Conservation (phyloP, 1,140 invertebrate genomes). For the Musca vetustissima region DNA sequence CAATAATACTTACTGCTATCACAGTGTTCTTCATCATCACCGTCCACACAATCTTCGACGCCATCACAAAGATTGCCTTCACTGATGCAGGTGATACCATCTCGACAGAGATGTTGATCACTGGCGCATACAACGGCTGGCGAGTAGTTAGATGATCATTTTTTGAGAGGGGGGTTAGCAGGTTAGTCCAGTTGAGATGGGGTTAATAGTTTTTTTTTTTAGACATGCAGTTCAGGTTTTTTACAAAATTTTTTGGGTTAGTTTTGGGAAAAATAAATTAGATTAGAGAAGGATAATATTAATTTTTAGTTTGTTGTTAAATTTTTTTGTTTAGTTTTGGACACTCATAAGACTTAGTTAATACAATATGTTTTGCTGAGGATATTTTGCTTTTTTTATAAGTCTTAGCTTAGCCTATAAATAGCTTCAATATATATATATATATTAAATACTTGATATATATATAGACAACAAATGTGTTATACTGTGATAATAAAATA, state of each 20-base stretch:
- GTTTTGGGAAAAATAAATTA: conserved; percentile 9
- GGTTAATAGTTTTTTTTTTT: not conserved
- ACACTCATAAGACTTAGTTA: not conserved
- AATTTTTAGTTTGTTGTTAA: not conserved
- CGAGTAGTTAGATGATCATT: no score
- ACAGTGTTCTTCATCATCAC: conserved; percentile 72
- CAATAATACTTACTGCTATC: conserved; percentile 56
- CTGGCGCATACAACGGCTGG: conserved; percentile 61
- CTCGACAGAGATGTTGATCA: conserved; percentile 64
- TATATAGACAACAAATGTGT: no score
- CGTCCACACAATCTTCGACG: conserved; percentile 68
- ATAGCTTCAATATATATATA: not conserved
- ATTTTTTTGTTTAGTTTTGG: no score
- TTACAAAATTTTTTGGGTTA: conserved; percentile 1
- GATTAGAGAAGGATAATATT: not conserved
- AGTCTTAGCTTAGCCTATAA: not conserved
- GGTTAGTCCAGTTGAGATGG: not conserved
- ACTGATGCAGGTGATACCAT: conserved; percentile 59
- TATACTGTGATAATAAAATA: no score
- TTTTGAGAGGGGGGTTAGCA: no score
- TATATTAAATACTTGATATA: no score
- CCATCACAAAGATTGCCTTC: conserved; percentile 65
- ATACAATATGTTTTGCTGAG: not conserved
- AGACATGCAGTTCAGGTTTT: conserved; percentile 18
- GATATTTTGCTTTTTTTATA: no score